Base-by-base conservation (phyloP, 1,140 invertebrate species). In the Papilio aristodemus region DNA sequence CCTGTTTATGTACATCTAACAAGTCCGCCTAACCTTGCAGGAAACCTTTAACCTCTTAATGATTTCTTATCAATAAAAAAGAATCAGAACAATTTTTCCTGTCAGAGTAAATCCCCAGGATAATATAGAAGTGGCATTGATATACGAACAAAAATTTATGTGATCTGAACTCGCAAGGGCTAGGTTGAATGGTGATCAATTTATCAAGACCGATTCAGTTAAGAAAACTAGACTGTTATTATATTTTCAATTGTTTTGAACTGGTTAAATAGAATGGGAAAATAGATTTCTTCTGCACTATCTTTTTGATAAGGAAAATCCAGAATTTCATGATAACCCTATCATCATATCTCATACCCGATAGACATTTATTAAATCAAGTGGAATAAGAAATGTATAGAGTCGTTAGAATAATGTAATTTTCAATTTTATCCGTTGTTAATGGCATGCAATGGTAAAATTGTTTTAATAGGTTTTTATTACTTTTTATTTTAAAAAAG, bases 61-160 rank as follows among this genome's bases (percentile, higher is more conserved):
- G 46, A 54, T 11, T 22, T 9, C 46, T 10, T 54, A 25, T 54
- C 22, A 54, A 54, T 54, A 54, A 54, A 25, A 54, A 54, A 22
- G 46, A 19, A 54, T 22, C 46, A 17, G 46, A 54, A 25, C 46
- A 54, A 54, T 54, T 54, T 54, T 25, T 54, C 10, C 19, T 13
- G 17, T 19, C 43, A 19, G 22, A 54, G 19, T 22, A 22, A 54
- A 25, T 50, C 46, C 19, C 17, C 8, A 46, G 19, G 43, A 19
- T 50, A 22, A 50, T 32, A 6, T 3, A 2, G 6, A 32, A 32
- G 6, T 22, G 43, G 46, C 46, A 3, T 11, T 25, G 43, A 43
- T 17, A 17, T 46, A 46, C 9, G 17, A 11, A 25, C 8, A 50
- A 50, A 25, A 50, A 50, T 50, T 50, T 1, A 50, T 22, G 46